Base-by-base conservation (phyloP, 2,888 invertebrate genomes). In the Bombylius major region DNA sequence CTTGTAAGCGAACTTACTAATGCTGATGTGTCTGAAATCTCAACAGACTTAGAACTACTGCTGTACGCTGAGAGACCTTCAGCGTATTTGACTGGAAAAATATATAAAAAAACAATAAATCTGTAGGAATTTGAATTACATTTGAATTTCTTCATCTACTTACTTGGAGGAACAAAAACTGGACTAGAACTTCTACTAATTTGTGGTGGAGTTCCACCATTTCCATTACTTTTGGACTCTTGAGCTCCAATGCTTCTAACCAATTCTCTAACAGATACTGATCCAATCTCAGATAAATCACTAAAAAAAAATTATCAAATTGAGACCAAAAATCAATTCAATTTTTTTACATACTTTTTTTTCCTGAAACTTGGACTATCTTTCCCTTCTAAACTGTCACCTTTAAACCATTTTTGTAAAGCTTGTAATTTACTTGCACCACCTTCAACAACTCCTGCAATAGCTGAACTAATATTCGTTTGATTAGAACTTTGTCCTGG, bases 221-320 rank as follows among this genome's bases (percentile, higher is more conserved):
- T 89, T 4, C 87, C 89, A 73, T 89, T 89, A n/a, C 83, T 83
- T 51, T 84, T 77, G 57, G 82, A 82, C 68, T 87, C 87, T 56
- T 71, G 72, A 1, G 68, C 70, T 1, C 85, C 85, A 67, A 87
- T 82, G 0, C 82, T 84, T 65, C 85, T 83, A 5, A 87, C 86
- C 54, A 87, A 71, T 61, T 87, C 87, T 60, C 85, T 82, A 13
- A 87, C 86, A 0, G 85, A 84, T 3, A 71, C 71, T 3, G 70
- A 67, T 1, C 70, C 68, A 34, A 68, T 65, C 32, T 70, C 70
- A 69, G 79, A 69, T 67, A 76, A 72, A 62, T 78, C 78, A 55
- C 75, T 76, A 47, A 23, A 36, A 58, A 5, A 48, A 12, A 44
- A 36, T 8, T 4, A 4, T 36, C 36, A 9, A 36, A 36, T 36